Percentiles rank a stretch among this genome's conserved stretches.
phyloP scores from a whole-genome alignment of 37 sponge, comb jelly and placozoan species.

The Petrosia ficiformis region DNA sequence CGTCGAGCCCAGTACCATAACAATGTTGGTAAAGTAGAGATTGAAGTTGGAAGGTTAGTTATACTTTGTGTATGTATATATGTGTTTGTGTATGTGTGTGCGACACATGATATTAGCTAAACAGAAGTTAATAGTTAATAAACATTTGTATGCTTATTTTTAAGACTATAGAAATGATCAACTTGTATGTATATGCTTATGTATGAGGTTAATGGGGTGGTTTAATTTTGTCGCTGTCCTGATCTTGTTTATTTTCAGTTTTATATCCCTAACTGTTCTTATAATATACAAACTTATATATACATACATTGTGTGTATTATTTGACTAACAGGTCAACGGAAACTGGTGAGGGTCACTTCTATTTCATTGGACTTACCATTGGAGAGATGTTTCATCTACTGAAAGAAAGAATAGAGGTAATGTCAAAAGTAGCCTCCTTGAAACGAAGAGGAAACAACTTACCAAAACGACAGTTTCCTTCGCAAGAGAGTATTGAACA shows the following conservation, averaged over 20 bases:
- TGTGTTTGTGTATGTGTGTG: neutral
- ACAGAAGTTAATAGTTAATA: too few relatives aligned
- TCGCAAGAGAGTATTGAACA: neutral
- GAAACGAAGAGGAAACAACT: conserved; percentile 10
- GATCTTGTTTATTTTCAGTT: too few relatives aligned
- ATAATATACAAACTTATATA: too few relatives aligned
- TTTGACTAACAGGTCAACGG: conserved; percentile 30
- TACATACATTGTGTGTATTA: too few relatives aligned
- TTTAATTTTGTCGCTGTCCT: too few relatives aligned
- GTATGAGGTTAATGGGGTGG: too few relatives aligned
- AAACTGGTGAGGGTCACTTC: conserved; percentile 70
- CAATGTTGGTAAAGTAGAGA: conserved; percentile 48
- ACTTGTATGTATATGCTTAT: neutral
- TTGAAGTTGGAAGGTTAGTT: conserved; percentile 59
- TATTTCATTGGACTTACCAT: conserved; percentile 55
- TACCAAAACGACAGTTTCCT: neutral
- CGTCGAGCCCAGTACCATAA: conserved; percentile 54
- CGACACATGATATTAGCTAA: neutral
- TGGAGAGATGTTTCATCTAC: conserved; percentile 29
- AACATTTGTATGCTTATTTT: too few relatives aligned
- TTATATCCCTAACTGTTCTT: too few relatives aligned
- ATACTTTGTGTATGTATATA: neutral
- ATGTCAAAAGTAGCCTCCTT: neutral
- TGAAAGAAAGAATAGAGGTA: conserved; percentile 37
- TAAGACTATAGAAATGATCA: neutral